Conservation (phyloP, 2,113 vertebrate genomes). For the Poeciliopsis occidentalis region DNA sequence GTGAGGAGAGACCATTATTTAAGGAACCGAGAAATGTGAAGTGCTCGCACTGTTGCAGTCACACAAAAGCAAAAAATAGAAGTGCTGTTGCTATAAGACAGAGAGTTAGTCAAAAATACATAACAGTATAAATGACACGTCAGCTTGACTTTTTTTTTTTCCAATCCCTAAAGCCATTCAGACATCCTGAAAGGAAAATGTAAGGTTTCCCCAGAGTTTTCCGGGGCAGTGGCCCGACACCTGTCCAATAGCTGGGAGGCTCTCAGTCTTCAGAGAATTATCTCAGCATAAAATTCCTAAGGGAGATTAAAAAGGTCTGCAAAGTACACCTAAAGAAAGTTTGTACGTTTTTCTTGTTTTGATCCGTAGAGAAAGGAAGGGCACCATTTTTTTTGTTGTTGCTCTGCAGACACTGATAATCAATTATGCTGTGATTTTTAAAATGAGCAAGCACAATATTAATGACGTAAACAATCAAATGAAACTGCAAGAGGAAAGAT, state of each 20-base stretch:
- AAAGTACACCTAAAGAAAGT: not conserved
- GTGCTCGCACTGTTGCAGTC: not conserved
- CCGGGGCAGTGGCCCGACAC: not conserved
- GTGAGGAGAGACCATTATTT: not conserved
- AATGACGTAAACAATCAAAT: not conserved
- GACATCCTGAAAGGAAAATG: not conserved
- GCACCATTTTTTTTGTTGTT: not conserved
- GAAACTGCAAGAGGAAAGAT: not conserved
- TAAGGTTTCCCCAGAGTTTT: not conserved
- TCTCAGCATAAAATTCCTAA: not conserved
- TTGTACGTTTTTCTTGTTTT: not conserved
- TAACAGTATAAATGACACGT: not conserved
- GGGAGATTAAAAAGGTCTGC: not conserved
- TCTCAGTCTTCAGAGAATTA: not conserved
- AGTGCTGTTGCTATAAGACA: not conserved
- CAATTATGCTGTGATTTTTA: not conserved
- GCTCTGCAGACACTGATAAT: not conserved
- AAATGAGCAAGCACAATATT: no score
- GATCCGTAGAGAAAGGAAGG: not conserved
- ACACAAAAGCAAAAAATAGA: not conserved
- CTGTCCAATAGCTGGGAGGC: not conserved
- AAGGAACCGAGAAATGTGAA: not conserved
- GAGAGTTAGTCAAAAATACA: not conserved
- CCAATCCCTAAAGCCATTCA: not conserved
- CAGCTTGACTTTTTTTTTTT: not conserved